Base-by-base conservation (phyloP, 2,888 invertebrate species). In the Oasisia sp. region DNA sequence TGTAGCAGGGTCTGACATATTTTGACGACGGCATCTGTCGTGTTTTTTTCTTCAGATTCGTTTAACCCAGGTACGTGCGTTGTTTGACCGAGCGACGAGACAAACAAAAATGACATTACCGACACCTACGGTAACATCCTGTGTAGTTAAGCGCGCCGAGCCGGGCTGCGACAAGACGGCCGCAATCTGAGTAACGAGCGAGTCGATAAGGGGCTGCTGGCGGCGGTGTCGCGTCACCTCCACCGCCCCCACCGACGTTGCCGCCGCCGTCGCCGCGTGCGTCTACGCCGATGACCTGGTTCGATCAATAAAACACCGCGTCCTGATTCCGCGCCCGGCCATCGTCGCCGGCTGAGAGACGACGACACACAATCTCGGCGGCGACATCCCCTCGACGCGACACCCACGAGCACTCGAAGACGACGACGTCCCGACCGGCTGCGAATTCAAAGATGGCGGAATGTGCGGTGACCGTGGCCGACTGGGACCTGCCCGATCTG, bases 401-500 rank as follows among this genome's bases (percentile, higher is more conserved):
- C 56, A 12, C 50, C 50, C 14, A 74, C 74, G 74, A 74, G 74
- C 27, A 74, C 14, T 74, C 74, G 27, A 74, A 74, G 74, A 74
- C 74, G 27, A 74, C 74, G 50, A 50, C 38, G 38, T 38, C n/a
- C n/a, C 38, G 38, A 38, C 38, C 38, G 38, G 38, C 50, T n/a
- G 7, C 74, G 27, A 27, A 19, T 74, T 19, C n/a, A 74, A n/a
- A 74, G 19, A 74, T 74, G 74, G 74, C 74, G 7, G 27, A 74
- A 19, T 74, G 74, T 19, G 27, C 74, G 38, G 38, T 4, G 74
- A n/a, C 74, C 0, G 74, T 74, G 19, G 74, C 7, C 3, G 74
- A 74, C 74, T 74, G 74, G 74, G 91, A 91, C 27, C 56, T 91
- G 56, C 91, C 91, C 44, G 91, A 91, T 44, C 5, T 91, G 45